Conservation (phyloP, 2,113 vertebrate species). For the Anseranas semipalmata region DNA sequence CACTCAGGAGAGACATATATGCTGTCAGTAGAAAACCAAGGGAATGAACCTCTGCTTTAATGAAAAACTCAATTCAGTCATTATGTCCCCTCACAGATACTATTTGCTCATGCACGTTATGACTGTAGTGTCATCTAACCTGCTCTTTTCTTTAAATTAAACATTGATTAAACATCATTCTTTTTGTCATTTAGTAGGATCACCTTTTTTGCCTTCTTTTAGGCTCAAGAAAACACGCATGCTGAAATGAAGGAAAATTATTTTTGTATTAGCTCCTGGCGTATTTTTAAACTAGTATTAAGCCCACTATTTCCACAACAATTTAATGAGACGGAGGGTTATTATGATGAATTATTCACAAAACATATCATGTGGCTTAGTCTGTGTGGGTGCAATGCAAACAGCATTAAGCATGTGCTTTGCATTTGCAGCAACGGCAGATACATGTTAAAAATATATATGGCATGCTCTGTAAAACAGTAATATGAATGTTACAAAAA, state of each 20-base stretch:
- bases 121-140: fast-evolving
- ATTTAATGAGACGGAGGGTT: neutral
- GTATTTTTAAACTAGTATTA: neutral
- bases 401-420: neutral
- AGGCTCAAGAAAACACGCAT: neutral
- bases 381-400: neutral
- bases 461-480: neutral
- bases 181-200: neutral
- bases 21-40: neutral
- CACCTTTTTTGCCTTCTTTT: neutral
- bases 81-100: neutral
- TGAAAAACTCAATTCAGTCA: neutral
- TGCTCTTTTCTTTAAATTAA: neutral
- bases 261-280: neutral
- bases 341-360: neutral
- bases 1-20: neutral
- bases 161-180: fast-evolving
- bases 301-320: neutral
- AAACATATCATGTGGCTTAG: neutral
- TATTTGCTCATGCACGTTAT: neutral
- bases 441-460: neutral
- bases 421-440: neutral
- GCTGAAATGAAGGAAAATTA: neutral
- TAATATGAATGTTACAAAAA: neutral
- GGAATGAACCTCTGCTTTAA: neutral